A percentile compares a stretch with the other conserved stretches of the same genome.
Conservation (phyloP, 2,888 invertebrate genomes). For the Colostygia pectinataria region DNA sequence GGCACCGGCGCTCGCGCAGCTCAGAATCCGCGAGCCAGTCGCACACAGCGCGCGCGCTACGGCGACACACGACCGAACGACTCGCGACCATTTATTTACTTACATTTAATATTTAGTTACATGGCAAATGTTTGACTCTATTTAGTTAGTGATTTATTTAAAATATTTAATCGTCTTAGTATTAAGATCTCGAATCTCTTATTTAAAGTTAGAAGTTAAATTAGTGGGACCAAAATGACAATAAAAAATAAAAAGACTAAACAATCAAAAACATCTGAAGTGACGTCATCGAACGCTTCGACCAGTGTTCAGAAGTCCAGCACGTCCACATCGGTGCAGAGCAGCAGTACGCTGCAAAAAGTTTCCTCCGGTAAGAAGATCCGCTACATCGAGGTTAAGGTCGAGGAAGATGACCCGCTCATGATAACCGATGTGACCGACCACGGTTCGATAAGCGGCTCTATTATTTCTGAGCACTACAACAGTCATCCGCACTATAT, state of each 20-base stretch:
- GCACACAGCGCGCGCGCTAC: constrained; percentile 73
- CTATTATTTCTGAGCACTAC: constrained; percentile 75
- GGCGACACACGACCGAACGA: constrained; percentile 76
- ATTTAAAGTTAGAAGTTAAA: constrained; percentile 45
- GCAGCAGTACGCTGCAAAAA: constrained; percentile 71
- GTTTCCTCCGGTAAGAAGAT: constrained; percentile 77
- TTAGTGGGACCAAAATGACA: constrained; percentile 76
- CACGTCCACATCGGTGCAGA: constrained; percentile 67
- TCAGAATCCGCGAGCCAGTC: constrained; percentile 75
- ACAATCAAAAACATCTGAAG: constrained; percentile 69
- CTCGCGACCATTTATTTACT: constrained; percentile 65
- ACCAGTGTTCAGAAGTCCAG: constrained; percentile 76
- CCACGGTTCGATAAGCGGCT: constrained; percentile 73
- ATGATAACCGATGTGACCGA: constrained; percentile 80
- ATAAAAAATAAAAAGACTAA: constrained; percentile 83
- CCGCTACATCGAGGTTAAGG: constrained; percentile 79
- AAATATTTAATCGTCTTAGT: constrained; percentile 64
- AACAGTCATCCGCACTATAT: constrained; percentile 80
- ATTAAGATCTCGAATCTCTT: constrained; percentile 62
- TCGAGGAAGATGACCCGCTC: constrained; percentile 79
- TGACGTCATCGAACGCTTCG: constrained; percentile 69
- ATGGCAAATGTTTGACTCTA: constrained; percentile 71
- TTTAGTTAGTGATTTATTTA: constrained; percentile 55
- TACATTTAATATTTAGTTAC: constrained; percentile 49
- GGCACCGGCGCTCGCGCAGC: constrained; percentile 46